Evolutionary conservation across 2,797 vertebrate species (phyloP).

Genomic region (Oreochromis grahami): DNA sequence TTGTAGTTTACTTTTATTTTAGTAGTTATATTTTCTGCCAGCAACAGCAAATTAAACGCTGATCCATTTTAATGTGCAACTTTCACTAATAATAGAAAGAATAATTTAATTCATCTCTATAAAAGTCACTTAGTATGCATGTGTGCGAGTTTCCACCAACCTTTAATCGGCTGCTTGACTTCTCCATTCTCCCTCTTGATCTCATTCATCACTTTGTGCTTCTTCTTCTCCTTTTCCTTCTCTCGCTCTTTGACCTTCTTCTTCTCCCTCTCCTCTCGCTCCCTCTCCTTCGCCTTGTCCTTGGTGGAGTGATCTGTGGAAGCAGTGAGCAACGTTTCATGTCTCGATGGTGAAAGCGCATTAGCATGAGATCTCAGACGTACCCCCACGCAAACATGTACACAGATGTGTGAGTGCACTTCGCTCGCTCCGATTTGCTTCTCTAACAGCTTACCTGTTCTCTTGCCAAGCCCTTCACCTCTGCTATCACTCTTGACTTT

Average conservation of each 20-base stretch:
- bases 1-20: not conserved
- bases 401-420: not conserved
- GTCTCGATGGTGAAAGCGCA: not conserved
- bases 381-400: not conserved
- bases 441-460: not conserved
- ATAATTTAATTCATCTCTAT: not conserved
- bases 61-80: not conserved
- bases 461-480: conserved; percentile 13
- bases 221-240: conserved; percentile 88
- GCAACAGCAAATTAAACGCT: not conserved
- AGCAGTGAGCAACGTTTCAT: conserved; percentile 3
- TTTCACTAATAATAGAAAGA: not conserved
- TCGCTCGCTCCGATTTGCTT: not conserved
- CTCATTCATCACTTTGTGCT: conserved; percentile 90
- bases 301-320: conserved; percentile 84
- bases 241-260: conserved; percentile 84
- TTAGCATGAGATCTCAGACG: not conserved
- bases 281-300: conserved; percentile 84
- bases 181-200: conserved; percentile 96
- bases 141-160: conserved; percentile 64
- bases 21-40: not conserved
- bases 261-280: conserved; percentile 85
- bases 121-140: not conserved
- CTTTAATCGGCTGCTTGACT: conserved; percentile 88
- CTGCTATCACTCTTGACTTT: not conserved